A percentile compares a stretch with the other conserved stretches of the same genome.
These are phyloP conservation scores for Halictus rubicundus DNA, from an alignment of 1,140 invertebrate genomes.

Conservation along the genomic window DNA sequence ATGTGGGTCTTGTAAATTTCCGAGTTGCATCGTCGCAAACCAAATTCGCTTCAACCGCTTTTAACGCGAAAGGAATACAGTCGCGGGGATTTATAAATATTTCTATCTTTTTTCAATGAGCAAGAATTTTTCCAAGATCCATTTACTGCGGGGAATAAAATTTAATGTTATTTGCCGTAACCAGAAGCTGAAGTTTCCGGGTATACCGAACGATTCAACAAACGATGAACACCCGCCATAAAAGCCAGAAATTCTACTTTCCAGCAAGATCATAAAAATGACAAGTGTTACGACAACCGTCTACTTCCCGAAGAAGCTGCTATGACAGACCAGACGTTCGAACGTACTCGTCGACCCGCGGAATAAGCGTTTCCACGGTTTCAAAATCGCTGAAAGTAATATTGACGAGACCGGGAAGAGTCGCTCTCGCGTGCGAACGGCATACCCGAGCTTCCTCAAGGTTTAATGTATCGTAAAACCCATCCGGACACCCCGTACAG, in stretches of 20 bases:
- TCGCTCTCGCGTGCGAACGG: conserved; percentile 12
- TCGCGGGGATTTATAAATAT: no score
- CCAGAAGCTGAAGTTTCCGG: not conserved
- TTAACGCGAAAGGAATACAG: no score
- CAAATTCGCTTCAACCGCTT: no score
- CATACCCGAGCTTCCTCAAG: not conserved
- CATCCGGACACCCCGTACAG: not conserved
- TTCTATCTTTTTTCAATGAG: no score
- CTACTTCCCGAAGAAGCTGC: conserved; percentile 3
- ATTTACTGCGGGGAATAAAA: not conserved
- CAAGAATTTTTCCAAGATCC: no score
- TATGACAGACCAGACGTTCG: conserved; percentile 12
- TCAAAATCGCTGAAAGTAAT: conserved; percentile 1
- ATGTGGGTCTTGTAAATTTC: no score
- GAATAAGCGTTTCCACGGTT: conserved; percentile 18
- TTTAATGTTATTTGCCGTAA: not conserved
- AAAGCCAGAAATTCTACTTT: conserved; percentile 20
- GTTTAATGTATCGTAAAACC: not conserved
- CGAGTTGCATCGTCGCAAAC: no score
- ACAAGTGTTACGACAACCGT: conserved; percentile 23
- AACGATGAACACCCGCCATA: not conserved
- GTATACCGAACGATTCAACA: not conserved
- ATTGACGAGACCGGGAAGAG: not conserved
- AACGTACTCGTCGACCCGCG: not conserved
- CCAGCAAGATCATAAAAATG: not conserved